phyloP scores from a whole-genome alignment of 2,113 vertebrate species.

The Benitochromis conjunctus region DNA sequence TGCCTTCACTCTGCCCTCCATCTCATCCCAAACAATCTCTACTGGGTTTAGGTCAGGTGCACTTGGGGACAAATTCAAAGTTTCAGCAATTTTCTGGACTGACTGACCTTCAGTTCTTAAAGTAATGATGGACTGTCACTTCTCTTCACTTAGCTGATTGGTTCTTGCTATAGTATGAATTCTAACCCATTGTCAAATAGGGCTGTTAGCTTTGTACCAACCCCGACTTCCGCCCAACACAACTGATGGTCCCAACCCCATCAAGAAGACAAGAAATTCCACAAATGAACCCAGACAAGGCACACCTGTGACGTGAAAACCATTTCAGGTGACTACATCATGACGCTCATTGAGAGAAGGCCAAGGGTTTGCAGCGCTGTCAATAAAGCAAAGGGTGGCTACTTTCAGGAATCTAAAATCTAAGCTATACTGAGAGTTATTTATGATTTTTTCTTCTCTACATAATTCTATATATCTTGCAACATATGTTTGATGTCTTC shows the following conservation, averaged over 20 bases:
- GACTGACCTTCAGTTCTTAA: not conserved
- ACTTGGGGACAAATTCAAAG: not conserved
- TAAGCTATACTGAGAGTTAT: not conserved
- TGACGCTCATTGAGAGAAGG: not conserved
- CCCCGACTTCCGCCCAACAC: not conserved
- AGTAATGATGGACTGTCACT: not conserved
- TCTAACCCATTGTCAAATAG: not conserved
- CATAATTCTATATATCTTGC: not conserved
- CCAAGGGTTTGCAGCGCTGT: not conserved
- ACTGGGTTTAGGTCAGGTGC: not conserved
- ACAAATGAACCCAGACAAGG: not conserved
- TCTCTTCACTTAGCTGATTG: not conserved
- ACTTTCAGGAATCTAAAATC: not conserved
- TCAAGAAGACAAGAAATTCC: fast-evolving
- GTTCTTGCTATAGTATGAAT: fast-evolving
- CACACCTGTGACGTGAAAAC: not conserved
- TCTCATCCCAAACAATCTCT: not conserved
- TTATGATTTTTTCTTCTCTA: not conserved
- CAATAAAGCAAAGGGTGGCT: not conserved
- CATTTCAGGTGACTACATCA: not conserved
- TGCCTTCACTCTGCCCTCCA: not conserved
- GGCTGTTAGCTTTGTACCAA: not conserved
- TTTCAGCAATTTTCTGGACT: not conserved
- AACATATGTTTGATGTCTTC: not conserved
- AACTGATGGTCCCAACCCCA: not conserved